These are phyloP conservation scores for Amia ocellicauda DNA, from an alignment of 2,113 vertebrate species.

Conservation along the genomic window DNA sequence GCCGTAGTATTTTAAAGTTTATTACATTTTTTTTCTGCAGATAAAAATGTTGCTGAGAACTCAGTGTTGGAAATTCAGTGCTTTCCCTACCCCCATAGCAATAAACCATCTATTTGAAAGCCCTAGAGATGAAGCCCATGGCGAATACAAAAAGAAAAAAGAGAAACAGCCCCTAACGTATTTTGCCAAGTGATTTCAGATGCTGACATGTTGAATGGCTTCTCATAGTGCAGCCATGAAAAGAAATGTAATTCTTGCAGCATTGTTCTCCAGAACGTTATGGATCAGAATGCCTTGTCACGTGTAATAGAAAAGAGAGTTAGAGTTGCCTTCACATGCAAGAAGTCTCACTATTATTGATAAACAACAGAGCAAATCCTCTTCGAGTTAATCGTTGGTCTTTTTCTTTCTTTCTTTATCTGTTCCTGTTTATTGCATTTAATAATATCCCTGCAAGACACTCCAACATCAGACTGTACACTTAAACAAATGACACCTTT, in stretches of 20 bases:
- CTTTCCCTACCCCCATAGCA: too few species aligned
- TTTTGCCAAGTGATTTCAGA: not conserved
- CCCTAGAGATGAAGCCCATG: too few species aligned
- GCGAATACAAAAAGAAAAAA: not conserved
- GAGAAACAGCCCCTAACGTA: not conserved
- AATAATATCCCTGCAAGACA: not conserved
- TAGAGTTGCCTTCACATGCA: constrained; percentile 12
- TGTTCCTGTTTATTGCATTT: not conserved
- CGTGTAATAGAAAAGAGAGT: constrained; percentile 26
- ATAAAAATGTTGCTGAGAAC: too few species aligned
- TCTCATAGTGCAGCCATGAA: not conserved
- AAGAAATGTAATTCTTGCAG: not conserved
- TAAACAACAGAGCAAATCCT: not conserved
- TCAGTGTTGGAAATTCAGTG: too few species aligned
- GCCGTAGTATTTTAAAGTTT: too few species aligned
- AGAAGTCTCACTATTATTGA: constrained; percentile 4
- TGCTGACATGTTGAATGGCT: constrained; percentile 1
- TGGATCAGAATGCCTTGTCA: constrained; percentile 21
- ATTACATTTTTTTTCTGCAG: too few species aligned
- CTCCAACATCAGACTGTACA: constrained; percentile 1
- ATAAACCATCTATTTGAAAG: too few species aligned
- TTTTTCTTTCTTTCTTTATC: not conserved
- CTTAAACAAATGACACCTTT: constrained; percentile 36
- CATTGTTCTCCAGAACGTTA: not conserved
- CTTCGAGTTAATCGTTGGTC: not conserved